Evolutionary conservation across 2,113 vertebrate genomes (phyloP).

Genomic region (Tragelaphus scriptus): DNA sequence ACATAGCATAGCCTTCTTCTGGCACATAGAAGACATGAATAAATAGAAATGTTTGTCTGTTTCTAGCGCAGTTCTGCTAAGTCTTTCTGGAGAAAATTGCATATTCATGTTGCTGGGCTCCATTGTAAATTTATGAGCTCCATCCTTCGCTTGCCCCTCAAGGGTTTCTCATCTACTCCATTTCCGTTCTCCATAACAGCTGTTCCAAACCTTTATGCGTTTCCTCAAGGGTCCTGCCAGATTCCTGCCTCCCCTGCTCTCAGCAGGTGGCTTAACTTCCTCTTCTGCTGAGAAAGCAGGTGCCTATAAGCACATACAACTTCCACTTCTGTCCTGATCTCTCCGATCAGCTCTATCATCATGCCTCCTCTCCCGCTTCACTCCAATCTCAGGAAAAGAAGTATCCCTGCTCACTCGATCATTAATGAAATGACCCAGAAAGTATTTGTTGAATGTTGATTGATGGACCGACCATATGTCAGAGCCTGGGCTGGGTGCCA

Average conservation of each 20-base stretch:
- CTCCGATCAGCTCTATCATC: not conserved
- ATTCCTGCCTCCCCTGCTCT: not conserved
- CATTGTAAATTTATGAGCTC: slow-evolving; percentile 50
- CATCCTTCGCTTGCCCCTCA: not conserved
- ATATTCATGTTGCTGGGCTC: slow-evolving; percentile 15
- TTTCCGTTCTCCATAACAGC: slow-evolving; percentile 2
- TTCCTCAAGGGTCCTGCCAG: slow-evolving; percentile 4
- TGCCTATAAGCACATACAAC: not conserved
- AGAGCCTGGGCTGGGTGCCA: not conserved
- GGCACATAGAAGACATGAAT: not conserved
- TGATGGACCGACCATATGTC: not conserved
- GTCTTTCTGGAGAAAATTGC: slow-evolving; percentile 3
- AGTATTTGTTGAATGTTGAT: not conserved
- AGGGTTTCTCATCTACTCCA: not conserved
- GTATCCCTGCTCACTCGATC: not conserved
- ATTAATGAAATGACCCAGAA: not conserved
- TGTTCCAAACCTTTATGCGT: not conserved
- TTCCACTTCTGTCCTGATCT: not conserved
- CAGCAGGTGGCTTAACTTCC: not conserved
- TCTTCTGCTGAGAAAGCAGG: not conserved
- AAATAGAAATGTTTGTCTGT: not conserved
- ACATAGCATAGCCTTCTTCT: not conserved
- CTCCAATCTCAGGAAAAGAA: not conserved
- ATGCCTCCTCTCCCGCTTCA: accelerated
- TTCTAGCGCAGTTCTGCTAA: not conserved